These are phyloP conservation scores for Tachysurus fulvidraco DNA, from an alignment of 2,113 vertebrate species.

Conservation along the genomic window DNA sequence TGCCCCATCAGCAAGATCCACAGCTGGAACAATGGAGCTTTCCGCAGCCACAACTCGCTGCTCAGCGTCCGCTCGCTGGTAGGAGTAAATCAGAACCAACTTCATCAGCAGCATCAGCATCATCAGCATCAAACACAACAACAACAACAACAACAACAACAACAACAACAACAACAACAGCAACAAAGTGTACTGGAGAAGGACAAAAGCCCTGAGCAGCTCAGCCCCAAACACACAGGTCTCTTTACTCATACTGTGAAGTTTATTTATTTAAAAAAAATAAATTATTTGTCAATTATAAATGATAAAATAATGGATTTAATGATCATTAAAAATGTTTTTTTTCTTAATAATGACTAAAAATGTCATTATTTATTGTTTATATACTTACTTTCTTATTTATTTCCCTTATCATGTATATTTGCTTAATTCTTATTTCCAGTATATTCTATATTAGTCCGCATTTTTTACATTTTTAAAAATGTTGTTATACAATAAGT, in stretches of 20 bases:
- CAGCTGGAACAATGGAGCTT: conserved; percentile 97
- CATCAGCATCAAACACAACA: conserved; percentile 79
- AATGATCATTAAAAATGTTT: background rate
- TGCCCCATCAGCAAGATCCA: conserved; percentile 98
- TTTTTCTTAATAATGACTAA: too few species aligned
- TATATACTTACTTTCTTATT: background rate
- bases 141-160: conserved; percentile 77
- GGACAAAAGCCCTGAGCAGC: conserved; percentile 82
- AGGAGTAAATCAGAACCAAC: conserved; percentile 86
- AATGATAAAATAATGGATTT: background rate
- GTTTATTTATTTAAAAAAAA: background rate
- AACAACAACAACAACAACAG: conserved; percentile 73
- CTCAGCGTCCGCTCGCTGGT: conserved; percentile 93
- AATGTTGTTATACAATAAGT: too few species aligned
- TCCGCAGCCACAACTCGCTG: conserved; percentile 93
- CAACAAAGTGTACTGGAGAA: conserved; percentile 75
- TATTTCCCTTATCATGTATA: too few species aligned
- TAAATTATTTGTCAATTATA: background rate
- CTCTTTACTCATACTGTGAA: conserved; percentile 30
- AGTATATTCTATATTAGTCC: too few species aligned
- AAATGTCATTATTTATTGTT: too few species aligned
- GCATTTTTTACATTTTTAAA: too few species aligned
- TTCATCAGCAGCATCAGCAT: conserved; percentile 78
- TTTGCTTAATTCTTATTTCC: too few species aligned
- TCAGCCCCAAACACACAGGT: conserved; percentile 96